Percentiles rank a stretch among this genome's conserved stretches.
Evolutionary conservation across 92 coral and sea anemone genomes (phyloP).

Genomic region (Hydrozoanthus gracilis): DNA sequence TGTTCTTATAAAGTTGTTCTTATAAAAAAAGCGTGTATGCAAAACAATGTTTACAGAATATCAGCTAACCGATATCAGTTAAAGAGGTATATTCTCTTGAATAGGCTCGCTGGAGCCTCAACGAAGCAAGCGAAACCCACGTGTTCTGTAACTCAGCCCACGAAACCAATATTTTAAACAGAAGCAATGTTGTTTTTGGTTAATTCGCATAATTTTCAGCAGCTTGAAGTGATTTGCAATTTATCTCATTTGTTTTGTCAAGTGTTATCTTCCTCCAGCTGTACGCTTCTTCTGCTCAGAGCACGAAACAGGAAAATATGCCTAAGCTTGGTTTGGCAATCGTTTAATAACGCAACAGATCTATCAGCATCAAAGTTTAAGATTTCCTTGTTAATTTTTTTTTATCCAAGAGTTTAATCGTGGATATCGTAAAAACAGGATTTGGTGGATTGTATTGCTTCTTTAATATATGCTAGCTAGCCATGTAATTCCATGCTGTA

Average conservation of each 20-base stretch:
- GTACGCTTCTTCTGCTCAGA: neutral
- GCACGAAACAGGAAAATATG: constrained; percentile 14
- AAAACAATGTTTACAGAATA: no score
- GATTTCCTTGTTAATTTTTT: neutral
- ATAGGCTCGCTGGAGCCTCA: no score
- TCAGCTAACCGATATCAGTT: no score
- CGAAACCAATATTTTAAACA: no score
- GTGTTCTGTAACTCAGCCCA: no score
- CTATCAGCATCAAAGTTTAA: neutral
- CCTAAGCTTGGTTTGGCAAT: neutral
- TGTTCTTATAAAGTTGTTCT: no score
- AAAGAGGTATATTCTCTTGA: no score
- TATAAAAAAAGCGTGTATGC: no score
- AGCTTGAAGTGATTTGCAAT: neutral
- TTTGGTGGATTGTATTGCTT: neutral
- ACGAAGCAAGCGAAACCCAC: no score
- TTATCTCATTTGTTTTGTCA: neutral
- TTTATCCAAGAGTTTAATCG: neutral
- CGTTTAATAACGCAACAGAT: neutral
- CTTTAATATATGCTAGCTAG: neutral
- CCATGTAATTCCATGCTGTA: no score
- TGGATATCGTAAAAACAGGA: neutral
- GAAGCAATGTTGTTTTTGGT: no score
- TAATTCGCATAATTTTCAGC: neutral
- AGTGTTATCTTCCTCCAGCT: neutral